Conservation (phyloP, 2,113 vertebrate genomes). For the Strigops habroptila region DNA sequence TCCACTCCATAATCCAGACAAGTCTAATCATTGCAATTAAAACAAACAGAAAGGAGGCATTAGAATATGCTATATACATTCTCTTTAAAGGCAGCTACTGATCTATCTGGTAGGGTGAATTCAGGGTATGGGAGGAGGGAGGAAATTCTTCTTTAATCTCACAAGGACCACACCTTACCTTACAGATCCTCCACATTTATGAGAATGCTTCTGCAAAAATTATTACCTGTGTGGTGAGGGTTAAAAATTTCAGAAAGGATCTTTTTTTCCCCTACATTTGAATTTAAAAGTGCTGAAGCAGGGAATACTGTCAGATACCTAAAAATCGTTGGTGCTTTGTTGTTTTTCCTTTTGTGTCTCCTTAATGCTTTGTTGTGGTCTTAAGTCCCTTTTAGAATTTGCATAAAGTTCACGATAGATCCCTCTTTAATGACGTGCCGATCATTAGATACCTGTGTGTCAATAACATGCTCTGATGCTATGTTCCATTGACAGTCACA, state of each 20-base stretch:
- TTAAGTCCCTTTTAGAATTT: conserved; percentile 88
- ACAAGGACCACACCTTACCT: background rate
- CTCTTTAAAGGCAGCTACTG: conserved; percentile 14
- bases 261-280: conserved; percentile 38
- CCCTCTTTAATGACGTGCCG: conserved; percentile 93
- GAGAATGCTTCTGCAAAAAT: background rate
- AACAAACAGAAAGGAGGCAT: background rate
- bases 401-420: conserved; percentile 94
- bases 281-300: conserved; percentile 73
- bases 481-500: conserved; percentile 88
- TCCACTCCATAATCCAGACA: conserved; percentile 19
- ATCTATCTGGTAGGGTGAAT: conserved; percentile 17
- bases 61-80: background rate
- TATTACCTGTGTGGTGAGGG: conserved; percentile 31
- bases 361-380: conserved; percentile 77
- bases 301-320: conserved; percentile 83
- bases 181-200: background rate
- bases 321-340: conserved; percentile 81
- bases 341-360: conserved; percentile 76
- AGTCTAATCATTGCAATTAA: conserved; percentile 28
- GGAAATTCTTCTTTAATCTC: background rate
- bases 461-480: conserved; percentile 92
- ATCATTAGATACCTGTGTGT: conserved; percentile 94
- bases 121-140: background rate
- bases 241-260: conserved; percentile 67